Evolutionary conservation across 2,113 vertebrate genomes (phyloP).

Genomic region (Zosterops borbonicus): DNA sequence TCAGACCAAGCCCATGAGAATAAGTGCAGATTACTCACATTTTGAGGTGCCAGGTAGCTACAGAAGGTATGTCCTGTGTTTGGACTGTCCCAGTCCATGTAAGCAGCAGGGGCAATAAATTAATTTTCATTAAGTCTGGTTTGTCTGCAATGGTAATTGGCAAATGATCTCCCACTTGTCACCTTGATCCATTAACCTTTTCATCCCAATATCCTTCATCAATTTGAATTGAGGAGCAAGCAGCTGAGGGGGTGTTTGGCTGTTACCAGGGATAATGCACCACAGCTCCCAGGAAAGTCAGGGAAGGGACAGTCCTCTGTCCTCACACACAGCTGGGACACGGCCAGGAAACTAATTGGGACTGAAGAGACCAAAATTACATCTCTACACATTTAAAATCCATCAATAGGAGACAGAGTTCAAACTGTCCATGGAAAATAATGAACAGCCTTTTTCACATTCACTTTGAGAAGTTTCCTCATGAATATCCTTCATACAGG

Average conservation of each 20-base stretch:
- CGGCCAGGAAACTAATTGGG: background rate
- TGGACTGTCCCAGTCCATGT: background rate
- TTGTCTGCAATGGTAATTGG: background rate
- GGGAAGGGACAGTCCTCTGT: background rate
- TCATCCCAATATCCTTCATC: background rate
- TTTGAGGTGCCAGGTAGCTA: background rate
- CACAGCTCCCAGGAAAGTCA: background rate
- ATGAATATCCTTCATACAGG: background rate
- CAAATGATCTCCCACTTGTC: background rate
- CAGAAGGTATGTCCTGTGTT: background rate
- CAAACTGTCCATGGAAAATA: background rate
- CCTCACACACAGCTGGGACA: background rate
- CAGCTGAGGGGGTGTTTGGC: background rate
- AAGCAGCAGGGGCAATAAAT: background rate
- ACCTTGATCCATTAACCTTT: background rate
- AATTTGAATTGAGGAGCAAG: background rate
- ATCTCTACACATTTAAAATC: background rate
- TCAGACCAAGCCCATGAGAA: background rate
- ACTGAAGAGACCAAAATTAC: background rate
- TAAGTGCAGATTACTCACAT: background rate
- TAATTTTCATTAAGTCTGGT: background rate
- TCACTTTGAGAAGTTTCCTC: background rate
- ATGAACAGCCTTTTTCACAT: background rate
- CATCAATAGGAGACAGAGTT: background rate
- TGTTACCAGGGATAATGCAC: background rate